Base-by-base conservation (phyloP, 2,797 vertebrate species). In the Parauchenoglanis punctatus region DNA sequence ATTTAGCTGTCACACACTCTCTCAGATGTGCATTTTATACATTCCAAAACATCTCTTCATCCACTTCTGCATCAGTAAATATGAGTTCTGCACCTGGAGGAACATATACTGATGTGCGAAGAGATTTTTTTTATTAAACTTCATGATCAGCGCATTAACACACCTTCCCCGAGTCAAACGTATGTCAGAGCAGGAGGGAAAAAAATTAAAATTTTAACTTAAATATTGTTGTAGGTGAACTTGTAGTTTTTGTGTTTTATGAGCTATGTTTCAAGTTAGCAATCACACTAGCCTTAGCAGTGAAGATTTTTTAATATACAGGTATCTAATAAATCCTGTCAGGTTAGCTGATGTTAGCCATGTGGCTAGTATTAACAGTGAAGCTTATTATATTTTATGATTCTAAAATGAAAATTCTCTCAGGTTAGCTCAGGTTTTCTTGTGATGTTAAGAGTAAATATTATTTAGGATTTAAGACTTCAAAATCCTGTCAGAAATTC, bases 1-100 rank as follows among this genome's bases (percentile, higher is more conserved):
- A 88, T 91, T 76, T 91, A 86, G 84, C 87, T 59, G 61, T 83
- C 87, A 83, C 31, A 81, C 67, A 73, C 67, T 88, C 13, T 23
- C 72, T 83, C 78, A 77, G 68, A 75, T 59, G 25, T 44, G 77
- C 44, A 46, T 65, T 88, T 83, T 76, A 65, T 31, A 65, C 44
- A 73, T 80, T 44, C 63, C 82, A 28, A 46, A 82, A 82, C 7
- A 12, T 63, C 40, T 18, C 44, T 59, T 40, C 6, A 58, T 31
- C 15, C 31, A 84, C 52, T 49, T 65, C 56, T 61, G 20, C 4
- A 8, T 77, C 49, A 76, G 12, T 1, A 4, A 20, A 23, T 56
- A 59, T 10, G 46, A 77, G n/a, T 80, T 80, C 76, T 78, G 54
- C 54, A 35, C 76, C 54, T 35, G 76, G 54, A 78, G 54, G 54